Conservation (phyloP, 2,888 invertebrate genomes). For the Dusona sp. region DNA sequence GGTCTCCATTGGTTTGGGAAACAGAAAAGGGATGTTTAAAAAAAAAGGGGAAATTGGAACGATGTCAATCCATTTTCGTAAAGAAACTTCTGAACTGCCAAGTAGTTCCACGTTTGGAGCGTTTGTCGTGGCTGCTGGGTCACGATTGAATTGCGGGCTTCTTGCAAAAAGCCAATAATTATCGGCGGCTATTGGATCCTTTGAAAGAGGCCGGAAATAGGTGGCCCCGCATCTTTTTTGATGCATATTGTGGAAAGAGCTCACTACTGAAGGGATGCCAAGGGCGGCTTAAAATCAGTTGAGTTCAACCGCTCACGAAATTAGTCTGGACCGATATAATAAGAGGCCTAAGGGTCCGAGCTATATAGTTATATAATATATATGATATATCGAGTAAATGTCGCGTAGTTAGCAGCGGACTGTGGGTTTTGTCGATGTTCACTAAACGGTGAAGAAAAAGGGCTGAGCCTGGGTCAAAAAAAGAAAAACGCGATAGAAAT, state of each 20-base stretch:
- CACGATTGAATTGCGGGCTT: conserved; percentile 50
- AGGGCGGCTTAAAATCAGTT: conserved; percentile 55
- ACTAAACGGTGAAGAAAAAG: conserved; percentile 31
- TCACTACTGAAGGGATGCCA: conserved; percentile 61
- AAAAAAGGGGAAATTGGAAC: conserved; percentile 58
- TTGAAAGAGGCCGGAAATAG: conserved; percentile 67
- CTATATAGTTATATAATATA: conserved; percentile 7
- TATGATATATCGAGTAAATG: conserved; percentile 22
- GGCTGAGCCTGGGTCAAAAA: conserved; percentile 29
- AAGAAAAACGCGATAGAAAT: conserved; percentile 1
- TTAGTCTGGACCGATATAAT: conserved; percentile 68
- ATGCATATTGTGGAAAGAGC: conserved; percentile 39
- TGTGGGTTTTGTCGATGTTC: conserved; percentile 27
- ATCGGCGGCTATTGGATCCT: conserved; percentile 71
- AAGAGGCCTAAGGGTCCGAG: conserved; percentile 55
- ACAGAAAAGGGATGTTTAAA: conserved; percentile 30
- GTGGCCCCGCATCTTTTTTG: conserved; percentile 60
- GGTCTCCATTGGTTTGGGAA: conserved; percentile 50
- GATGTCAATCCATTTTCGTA: conserved; percentile 55
- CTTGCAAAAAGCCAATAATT: conserved; percentile 76
- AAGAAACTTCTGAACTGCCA: conserved; percentile 45
- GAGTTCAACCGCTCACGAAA: conserved; percentile 61
- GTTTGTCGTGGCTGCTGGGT: conserved; percentile 29
- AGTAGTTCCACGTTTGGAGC: conserved; percentile 19
- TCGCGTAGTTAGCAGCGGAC: conserved; percentile 9